Evolutionary conservation across 2,888 invertebrate genomes (phyloP).

Genomic region (Tribolium freemani): DNA sequence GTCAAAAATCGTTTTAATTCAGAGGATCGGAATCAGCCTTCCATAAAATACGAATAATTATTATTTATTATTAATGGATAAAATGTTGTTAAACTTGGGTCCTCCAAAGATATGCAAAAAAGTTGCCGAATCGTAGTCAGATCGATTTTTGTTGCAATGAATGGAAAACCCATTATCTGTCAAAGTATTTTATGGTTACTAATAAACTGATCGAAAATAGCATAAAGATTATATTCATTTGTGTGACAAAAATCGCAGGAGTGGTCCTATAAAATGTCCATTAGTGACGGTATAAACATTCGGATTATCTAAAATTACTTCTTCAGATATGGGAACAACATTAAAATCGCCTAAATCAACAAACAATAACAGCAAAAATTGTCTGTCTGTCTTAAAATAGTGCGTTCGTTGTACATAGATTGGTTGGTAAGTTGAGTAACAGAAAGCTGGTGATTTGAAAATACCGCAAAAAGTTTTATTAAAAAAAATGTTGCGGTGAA

Average conservation of each 20-base stretch:
- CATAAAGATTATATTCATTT: constrained; percentile 44
- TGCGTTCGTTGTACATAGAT: background rate
- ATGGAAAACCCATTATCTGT: constrained; percentile 40
- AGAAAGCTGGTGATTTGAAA: constrained; percentile 23
- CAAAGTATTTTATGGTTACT: constrained; percentile 41
- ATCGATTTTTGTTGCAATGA: constrained; percentile 41
- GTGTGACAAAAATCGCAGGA: constrained; percentile 43
- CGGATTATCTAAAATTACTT: constrained; percentile 44
- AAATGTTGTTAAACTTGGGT: background rate
- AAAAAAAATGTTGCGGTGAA: constrained; percentile 28
- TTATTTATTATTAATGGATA: constrained; percentile 9
- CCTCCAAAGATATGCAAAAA: constrained; percentile 4
- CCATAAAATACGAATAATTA: constrained; percentile 11
- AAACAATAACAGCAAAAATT: constrained; percentile 35
- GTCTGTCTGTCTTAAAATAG: constrained; percentile 12
- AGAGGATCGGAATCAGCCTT: background rate
- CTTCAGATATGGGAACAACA: constrained; percentile 28
- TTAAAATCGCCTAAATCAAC: constrained; percentile 39
- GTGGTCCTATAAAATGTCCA: constrained; percentile 45
- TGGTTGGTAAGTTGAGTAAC: constrained; percentile 1
- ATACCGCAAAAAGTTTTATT: constrained; percentile 34
- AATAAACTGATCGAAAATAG: constrained; percentile 45
- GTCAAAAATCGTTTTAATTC: background rate
- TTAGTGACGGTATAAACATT: constrained; percentile 44
- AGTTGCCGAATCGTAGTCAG: constrained; percentile 25